Conservation (phyloP, 2,113 vertebrate genomes). For the Suricata suricatta region DNA sequence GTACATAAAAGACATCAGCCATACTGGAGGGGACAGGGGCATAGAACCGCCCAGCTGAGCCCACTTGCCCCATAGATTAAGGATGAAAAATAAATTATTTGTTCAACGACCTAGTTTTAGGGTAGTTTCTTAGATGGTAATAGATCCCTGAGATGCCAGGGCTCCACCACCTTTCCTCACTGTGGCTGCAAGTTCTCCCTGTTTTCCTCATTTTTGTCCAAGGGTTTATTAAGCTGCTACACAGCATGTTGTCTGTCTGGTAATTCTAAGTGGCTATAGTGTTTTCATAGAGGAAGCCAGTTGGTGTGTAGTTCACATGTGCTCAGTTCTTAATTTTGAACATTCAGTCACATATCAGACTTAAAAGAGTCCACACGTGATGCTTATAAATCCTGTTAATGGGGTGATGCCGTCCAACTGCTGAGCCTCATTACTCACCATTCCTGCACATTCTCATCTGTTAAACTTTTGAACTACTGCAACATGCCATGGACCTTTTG, state of each 20-base stretch:
- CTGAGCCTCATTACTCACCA: background rate
- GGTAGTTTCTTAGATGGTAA: background rate
- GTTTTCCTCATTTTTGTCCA: background rate
- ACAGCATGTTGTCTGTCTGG: background rate
- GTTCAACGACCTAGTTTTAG: background rate
- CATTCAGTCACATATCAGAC: background rate
- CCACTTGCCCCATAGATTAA: background rate
- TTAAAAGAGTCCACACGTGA: background rate
- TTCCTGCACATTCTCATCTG: background rate
- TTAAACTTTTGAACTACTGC: background rate
- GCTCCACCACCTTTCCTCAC: background rate
- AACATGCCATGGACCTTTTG: background rate
- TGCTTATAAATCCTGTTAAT: background rate
- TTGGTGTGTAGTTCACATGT: no score
- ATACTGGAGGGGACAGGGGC: no score
- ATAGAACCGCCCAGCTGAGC: background rate
- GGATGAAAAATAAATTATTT: background rate
- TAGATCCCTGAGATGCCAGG: background rate
- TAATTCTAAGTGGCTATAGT: no score
- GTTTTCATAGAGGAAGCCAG: fast-evolving
- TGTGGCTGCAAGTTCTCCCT: background rate
- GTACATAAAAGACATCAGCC: background rate
- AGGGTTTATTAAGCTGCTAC: background rate
- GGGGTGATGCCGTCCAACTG: no score
- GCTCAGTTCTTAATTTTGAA: background rate